phyloP scores from a whole-genome alignment of 2,888 invertebrate species.

The Proisotoma minuta region DNA sequence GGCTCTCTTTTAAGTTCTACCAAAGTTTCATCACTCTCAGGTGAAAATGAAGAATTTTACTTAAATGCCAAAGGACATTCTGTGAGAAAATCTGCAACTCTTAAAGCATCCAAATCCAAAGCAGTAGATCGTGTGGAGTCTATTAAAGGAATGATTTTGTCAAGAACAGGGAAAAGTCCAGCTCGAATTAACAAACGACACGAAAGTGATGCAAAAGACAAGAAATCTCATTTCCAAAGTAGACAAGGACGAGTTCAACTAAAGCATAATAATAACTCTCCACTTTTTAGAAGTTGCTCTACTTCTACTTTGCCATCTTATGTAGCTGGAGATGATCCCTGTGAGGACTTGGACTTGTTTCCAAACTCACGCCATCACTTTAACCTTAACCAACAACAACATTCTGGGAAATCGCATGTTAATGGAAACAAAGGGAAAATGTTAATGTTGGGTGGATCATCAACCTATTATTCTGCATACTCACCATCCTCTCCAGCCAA shows the following conservation, averaged over 20 bases:
- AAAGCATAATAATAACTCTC: conserved; percentile 32
- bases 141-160: conserved; percentile 42
- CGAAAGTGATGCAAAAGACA: conserved; percentile 4
- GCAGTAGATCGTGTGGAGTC: conserved; percentile 45
- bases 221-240: conserved; percentile 3
- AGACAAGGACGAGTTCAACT: conserved; percentile 1
- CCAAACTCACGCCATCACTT: conserved; percentile 7
- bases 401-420: conserved; percentile 4
- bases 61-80: conserved; percentile 33
- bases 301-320: conserved; percentile 70
- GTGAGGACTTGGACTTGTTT: conserved; percentile 60
- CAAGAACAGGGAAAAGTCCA: conserved; percentile 33
- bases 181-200: conserved; percentile 16
- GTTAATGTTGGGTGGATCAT: conserved; percentile 30
- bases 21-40: conserved; percentile 2
- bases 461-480: conserved; percentile 4
- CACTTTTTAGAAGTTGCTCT: conserved; percentile 70
- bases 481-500: neutral
- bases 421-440: conserved; percentile 22
- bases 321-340: conserved; percentile 72
- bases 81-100: conserved; percentile 45
- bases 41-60: conserved; percentile 35
- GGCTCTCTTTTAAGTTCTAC: conserved; percentile 19
- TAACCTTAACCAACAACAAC: neutral
- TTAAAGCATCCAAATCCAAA: conserved; percentile 33